These are phyloP conservation scores for Lordiphosa collinella DNA, from an alignment of 1,140 invertebrate genomes.

Conservation along the genomic window DNA sequence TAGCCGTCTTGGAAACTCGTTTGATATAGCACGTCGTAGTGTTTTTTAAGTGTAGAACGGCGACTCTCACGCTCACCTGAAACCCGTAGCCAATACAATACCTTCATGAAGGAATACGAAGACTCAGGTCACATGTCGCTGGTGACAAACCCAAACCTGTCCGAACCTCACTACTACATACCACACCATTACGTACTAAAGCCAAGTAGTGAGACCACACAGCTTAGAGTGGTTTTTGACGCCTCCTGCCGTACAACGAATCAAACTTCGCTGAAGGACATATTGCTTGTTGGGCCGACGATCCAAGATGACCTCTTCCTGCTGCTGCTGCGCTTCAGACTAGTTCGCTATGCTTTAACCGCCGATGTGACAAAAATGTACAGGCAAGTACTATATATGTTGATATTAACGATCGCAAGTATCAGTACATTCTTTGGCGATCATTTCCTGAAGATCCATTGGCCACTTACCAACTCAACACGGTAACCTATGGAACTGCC, in stretches of 20 bases:
- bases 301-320: neutral
- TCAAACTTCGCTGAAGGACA: neutral
- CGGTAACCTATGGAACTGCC: conserved; percentile 12
- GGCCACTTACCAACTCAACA: conserved; percentile 31
- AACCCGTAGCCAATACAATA: neutral
- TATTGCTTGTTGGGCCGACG: neutral
- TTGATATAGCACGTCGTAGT: too few species aligned
- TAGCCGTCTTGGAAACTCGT: too few species aligned
- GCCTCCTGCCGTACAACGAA: conserved; percentile 7
- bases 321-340: neutral
- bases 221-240: conserved; percentile 60
- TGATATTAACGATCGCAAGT: conserved; percentile 26
- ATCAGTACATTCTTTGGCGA: conserved; percentile 80
- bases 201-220: neutral
- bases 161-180: neutral
- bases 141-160: neutral
- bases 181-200: too few species aligned
- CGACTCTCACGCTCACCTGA: neutral
- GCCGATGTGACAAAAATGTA: conserved; percentile 1
- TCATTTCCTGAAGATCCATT: conserved; percentile 22
- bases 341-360: neutral
- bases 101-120: neutral
- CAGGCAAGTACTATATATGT: conserved; percentile 1
- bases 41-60: neutral
- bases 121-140: neutral